Percentiles rank a stretch among this genome's conserved stretches.
phyloP scores from a whole-genome alignment of 2,113 vertebrate genomes.

The Todiramphus chloris region DNA sequence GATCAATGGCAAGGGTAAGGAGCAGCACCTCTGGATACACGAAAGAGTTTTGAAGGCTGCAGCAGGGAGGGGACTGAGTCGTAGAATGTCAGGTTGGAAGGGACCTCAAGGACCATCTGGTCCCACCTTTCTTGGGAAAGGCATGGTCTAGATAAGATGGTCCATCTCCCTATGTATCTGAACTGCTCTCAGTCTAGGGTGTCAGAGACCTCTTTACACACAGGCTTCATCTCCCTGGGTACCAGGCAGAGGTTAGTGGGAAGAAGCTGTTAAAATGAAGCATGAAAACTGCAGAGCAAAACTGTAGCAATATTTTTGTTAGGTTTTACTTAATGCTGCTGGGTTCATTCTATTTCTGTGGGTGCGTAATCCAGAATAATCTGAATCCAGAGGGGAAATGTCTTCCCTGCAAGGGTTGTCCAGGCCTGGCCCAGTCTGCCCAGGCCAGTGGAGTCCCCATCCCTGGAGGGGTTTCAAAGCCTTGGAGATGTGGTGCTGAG shows the following conservation, averaged over 20 bases:
- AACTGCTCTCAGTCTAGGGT: rapidly evolving
- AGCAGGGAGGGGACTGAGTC: neutral
- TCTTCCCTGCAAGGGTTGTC: neutral
- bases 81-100: neutral
- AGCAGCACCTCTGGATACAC: neutral
- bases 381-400: neutral
- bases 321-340: neutral
- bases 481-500: neutral
- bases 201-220: neutral
- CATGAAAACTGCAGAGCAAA: neutral
- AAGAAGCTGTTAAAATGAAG: neutral
- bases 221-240: neutral
- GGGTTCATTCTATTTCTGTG: neutral
- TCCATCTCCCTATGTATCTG: neutral
- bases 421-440: neutral
- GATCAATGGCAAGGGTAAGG: constrained; percentile 86
- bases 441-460: neutral
- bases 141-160: neutral
- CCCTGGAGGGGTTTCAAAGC: neutral
- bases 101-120: neutral
- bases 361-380: rapidly evolving
- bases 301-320: neutral
- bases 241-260: neutral
- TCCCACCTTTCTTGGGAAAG: too few species aligned
- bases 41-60: neutral